Evolutionary conservation across 2,888 invertebrate species (phyloP).

Genomic region (Drosophila antonietae): DNA sequence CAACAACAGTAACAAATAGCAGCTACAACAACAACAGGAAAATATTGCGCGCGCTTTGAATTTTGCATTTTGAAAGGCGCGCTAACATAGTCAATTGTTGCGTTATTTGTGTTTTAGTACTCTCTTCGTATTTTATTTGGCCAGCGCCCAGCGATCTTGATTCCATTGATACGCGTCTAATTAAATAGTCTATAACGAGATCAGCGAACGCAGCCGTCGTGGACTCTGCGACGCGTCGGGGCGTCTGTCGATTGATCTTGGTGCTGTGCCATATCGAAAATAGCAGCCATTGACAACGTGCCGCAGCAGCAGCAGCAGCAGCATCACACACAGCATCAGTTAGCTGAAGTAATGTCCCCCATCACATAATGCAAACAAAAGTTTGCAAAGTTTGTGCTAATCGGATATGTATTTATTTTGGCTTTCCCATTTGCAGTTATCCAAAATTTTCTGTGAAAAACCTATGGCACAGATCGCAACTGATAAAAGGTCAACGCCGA

Average conservation of each 20-base stretch:
- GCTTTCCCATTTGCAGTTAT: conserved; percentile 51
- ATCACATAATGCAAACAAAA: conserved; percentile 54
- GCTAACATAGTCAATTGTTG: conserved; percentile 2
- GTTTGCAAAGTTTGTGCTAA: neutral
- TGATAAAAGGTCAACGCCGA: conserved; percentile 80
- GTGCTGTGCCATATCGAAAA: conserved; percentile 83
- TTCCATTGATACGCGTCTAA: conserved; percentile 48
- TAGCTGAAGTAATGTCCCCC: conserved; percentile 41
- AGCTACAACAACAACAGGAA: neutral
- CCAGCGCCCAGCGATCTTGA: conserved; percentile 63
- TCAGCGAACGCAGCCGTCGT: conserved; percentile 14
- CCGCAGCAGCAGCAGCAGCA: conserved; percentile 16
- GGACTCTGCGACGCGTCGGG: conserved; percentile 3
- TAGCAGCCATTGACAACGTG: conserved; percentile 77
- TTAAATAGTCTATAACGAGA: conserved; percentile 47
- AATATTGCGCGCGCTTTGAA: conserved; percentile 46
- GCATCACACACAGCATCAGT: conserved; percentile 2
- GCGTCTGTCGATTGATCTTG: conserved; percentile 70
- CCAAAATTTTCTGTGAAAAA: conserved; percentile 78
- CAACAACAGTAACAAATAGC: conserved; percentile 2
- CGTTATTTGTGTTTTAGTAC: neutral
- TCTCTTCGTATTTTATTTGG: conserved; percentile 26
- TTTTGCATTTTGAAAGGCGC: conserved; percentile 24
- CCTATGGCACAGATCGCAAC: conserved; percentile 83
- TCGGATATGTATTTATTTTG: neutral